Percentiles rank a stretch among this genome's conserved stretches.
Conservation (phyloP, 2,113 vertebrate species). For the Hirundichthys speculiger region DNA sequence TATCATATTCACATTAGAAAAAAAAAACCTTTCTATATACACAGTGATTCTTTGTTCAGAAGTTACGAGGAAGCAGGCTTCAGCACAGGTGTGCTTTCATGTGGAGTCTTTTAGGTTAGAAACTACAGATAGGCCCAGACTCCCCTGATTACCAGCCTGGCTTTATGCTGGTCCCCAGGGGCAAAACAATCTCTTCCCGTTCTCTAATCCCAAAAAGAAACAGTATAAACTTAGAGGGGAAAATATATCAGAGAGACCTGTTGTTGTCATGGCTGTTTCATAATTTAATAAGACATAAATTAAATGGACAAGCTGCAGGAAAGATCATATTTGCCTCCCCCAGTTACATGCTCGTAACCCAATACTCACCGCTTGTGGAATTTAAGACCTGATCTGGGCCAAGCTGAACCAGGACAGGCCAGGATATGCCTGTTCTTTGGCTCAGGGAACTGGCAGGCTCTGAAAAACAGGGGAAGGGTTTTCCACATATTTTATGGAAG, state of each 20-base stretch:
- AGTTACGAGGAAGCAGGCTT: background rate
- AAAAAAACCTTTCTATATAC: background rate
- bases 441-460: constrained; percentile 21
- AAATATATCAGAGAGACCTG: constrained; percentile 53
- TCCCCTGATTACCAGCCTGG: constrained; percentile 27
- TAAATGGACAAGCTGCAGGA: constrained; percentile 75
- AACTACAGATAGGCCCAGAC: constrained; percentile 26
- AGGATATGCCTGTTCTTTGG: constrained; percentile 43
- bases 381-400: constrained; percentile 62
- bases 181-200: constrained; percentile 28
- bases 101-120: constrained; percentile 36
- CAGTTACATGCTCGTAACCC: constrained; percentile 59
- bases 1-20: background rate
- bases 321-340: constrained; percentile 69
- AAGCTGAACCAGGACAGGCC: constrained; percentile 36
- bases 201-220: constrained; percentile 39
- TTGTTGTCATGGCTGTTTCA: constrained; percentile 63
- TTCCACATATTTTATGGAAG: too few relatives aligned
- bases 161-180: constrained; percentile 34
- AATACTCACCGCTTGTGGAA: constrained; percentile 53
- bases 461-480: constrained; percentile 13
- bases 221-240: constrained; percentile 43
- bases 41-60: constrained; percentile 14
- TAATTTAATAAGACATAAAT: constrained; percentile 72
- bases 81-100: constrained; percentile 44